These are phyloP conservation scores for Myotis yumanensis DNA, from an alignment of 2,113 vertebrate genomes.

Conservation along the genomic window DNA sequence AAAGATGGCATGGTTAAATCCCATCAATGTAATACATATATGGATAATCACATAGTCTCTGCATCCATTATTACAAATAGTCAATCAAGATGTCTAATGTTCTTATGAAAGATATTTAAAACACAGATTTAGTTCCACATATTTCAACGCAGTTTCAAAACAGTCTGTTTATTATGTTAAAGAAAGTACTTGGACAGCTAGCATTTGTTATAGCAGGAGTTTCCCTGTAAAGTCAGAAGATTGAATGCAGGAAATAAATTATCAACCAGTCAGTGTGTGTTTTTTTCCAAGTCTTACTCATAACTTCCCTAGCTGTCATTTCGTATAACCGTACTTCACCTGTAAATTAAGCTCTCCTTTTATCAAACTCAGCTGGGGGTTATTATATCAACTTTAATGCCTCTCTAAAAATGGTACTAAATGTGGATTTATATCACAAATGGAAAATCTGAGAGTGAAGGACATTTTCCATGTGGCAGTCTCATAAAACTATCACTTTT, in stretches of 20 bases:
- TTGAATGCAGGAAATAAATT: constrained; percentile 69
- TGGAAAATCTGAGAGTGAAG: constrained; percentile 65
- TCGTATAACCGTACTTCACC: constrained; percentile 59
- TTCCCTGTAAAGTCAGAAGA: constrained; percentile 57
- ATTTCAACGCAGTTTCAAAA: constrained; percentile 39
- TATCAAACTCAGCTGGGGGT: constrained; percentile 64
- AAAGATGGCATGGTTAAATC: not conserved
- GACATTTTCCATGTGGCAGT: constrained; percentile 64
- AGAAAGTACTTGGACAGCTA: not conserved
- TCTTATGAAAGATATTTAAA: constrained; percentile 48
- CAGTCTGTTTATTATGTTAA: constrained; percentile 9
- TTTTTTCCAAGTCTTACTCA: constrained; percentile 51
- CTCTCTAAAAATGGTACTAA: constrained; percentile 62
- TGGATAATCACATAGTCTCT: not conserved
- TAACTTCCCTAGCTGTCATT: constrained; percentile 64
- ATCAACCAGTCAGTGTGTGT: not conserved
- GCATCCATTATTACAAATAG: not conserved
- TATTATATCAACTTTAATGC: constrained; percentile 62
- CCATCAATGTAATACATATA: not conserved
- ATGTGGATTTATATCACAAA: constrained; percentile 49
- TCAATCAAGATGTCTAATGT: not conserved
- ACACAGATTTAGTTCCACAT: not conserved
- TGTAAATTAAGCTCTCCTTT: constrained; percentile 70
- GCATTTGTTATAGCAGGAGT: constrained; percentile 49
- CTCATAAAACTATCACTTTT: constrained; percentile 71